phyloP scores from a whole-genome alignment of 2,888 invertebrate species.

The Pomacea canaliculata region DNA sequence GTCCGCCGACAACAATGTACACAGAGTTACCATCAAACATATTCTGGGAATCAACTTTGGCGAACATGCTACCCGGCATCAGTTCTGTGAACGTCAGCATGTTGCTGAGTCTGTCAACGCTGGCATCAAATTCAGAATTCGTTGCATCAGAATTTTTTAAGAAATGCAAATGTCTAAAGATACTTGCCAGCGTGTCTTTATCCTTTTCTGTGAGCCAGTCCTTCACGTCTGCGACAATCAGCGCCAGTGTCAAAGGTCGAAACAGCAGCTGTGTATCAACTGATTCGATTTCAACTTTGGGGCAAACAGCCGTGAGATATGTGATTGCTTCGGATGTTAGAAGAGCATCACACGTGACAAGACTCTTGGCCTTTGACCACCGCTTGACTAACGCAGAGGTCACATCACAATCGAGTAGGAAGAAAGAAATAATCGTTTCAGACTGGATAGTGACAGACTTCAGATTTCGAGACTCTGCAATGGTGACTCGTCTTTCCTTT shows the following conservation, averaged over 20 bases:
- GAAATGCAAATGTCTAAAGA: slow-evolving; percentile 18
- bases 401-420: slow-evolving; percentile 1
- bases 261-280: slow-evolving; percentile 9
- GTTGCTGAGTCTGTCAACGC: slow-evolving; percentile 5
- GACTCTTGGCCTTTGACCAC: slow-evolving; percentile 6
- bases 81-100: slow-evolving; percentile 14
- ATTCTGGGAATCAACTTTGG: background rate
- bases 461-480: slow-evolving; percentile 13
- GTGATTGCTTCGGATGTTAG: slow-evolving; percentile 3
- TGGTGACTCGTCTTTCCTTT: slow-evolving; percentile 26
- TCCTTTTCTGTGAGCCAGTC: background rate
- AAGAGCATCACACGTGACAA: slow-evolving; percentile 1
- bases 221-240: background rate
- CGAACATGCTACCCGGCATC: background rate
- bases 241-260: background rate
- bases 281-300: background rate
- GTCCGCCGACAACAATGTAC: slow-evolving; percentile 47
- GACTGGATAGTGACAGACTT: background rate
- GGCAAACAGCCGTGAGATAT: background rate
- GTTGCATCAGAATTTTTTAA: slow-evolving; percentile 27
- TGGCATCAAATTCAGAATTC: background rate
- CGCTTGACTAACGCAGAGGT: background rate
- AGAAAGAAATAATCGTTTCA: slow-evolving; percentile 9
- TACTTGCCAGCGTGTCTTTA: background rate
- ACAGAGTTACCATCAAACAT: slow-evolving; percentile 36